Base-by-base conservation (phyloP, 2,113 vertebrate genomes). In the Loxodonta africana region DNA sequence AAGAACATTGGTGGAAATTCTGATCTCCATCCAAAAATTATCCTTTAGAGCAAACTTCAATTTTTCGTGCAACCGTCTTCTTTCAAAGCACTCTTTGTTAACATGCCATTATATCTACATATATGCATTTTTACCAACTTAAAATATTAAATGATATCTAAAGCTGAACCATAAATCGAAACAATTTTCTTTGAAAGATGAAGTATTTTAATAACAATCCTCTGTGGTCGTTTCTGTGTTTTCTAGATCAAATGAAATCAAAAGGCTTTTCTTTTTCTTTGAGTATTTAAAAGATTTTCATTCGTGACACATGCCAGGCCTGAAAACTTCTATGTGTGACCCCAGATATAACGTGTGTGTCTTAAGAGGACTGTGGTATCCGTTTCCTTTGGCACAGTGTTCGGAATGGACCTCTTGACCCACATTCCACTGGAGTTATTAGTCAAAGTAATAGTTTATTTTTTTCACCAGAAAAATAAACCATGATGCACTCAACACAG, bases 401-500 rank as follows among this genome's bases (percentile, higher is more conserved):
- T 96, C 88, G 44, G 97, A 98, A 97, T 23, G 62, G 98, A 96
- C 98, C 98, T 98, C 98, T 99, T 95, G 98, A 97, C 98, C 99
- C 98, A 96, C 99, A 99, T 99, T 99, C 99, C 99, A 98, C 97
- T 93, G 88, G 93, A 98, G 99, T 99, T 99, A 99, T 99, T 99
- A 99, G 99, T 99, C 99, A 99, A 99, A 98, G 99, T 99, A 99
- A 99, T 98, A 98, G 99, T 99, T 99, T 99, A 99, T 99, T 99
- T 99, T 97, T 98, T 99, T 98, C 98, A 97, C 96, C 98, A 99
- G 99, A 98, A 99, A 99, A 99, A 99, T 99, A 99, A 99, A 99
- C 99, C 97, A 97, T 95, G 98, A 99, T 95, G 97, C 98, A 99
- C 98, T 99, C 98, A 98, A 97, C 88, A 86, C 91, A 69, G 97